Evolutionary conservation across 2,888 invertebrate species (phyloP).

Genomic region (Noctua janthe): DNA sequence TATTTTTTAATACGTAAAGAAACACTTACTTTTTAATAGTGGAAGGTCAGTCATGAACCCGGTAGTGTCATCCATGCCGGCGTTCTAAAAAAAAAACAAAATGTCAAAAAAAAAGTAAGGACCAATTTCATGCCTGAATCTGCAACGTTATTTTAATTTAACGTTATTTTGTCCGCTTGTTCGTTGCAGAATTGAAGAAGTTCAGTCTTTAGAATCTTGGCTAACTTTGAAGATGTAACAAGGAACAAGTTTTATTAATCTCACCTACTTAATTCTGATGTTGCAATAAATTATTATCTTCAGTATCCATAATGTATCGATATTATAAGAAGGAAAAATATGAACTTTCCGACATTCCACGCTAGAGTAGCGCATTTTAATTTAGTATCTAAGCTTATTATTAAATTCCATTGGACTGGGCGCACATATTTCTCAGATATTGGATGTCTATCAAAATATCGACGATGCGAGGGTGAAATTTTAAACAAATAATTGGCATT

Average conservation of each 20-base stretch:
- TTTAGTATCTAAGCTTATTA: conserved; percentile 73
- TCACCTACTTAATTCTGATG: neutral
- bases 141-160: neutral
- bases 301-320: conserved; percentile 5
- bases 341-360: conserved; percentile 59
- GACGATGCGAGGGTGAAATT: conserved; percentile 57
- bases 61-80: conserved; percentile 96
- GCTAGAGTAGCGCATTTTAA: conserved; percentile 71
- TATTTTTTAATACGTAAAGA: neutral
- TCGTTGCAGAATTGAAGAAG: neutral
- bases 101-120: neutral
- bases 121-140: neutral
- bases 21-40: conserved; percentile 95
- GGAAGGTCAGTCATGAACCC: conserved; percentile 97
- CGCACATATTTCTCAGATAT: conserved; percentile 71
- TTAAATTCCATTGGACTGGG: conserved; percentile 78
- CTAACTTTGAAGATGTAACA: neutral
- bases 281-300: neutral
- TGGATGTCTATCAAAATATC: conserved; percentile 64
- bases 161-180: neutral
- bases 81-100: conserved; percentile 91
- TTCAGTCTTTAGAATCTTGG: neutral
- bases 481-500: conserved; percentile 66
- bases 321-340: conserved; percentile 33
- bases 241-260: neutral